phyloP scores from a whole-genome alignment of 1,140 invertebrate genomes.

The Agraylea sexmaculata region DNA sequence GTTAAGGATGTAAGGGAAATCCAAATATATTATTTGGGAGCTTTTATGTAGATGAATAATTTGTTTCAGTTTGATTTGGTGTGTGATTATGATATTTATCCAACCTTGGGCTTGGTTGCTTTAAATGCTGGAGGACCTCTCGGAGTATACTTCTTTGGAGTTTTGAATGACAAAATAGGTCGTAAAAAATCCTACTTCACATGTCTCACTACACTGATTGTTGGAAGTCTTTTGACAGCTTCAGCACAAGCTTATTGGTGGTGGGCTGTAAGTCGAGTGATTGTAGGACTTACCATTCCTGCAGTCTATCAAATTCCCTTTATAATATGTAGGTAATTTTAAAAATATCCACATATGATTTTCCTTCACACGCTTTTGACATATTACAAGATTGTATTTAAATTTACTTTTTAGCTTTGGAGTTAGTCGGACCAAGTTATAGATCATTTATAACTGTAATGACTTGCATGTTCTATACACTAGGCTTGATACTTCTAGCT shows the following conservation, averaged over 20 bases:
- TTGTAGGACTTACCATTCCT: slow-evolving; percentile 79
- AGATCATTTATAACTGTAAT: slow-evolving; percentile 82
- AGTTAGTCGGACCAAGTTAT: slow-evolving; percentile 81
- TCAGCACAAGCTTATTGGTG: slow-evolving; percentile 65
- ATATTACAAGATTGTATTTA: slow-evolving; percentile 6
- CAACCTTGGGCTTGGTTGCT: slow-evolving; percentile 68
- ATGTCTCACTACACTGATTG: slow-evolving; percentile 62
- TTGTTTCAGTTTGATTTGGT: slow-evolving; percentile 70
- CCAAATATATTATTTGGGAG: background rate
- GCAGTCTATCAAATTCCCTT: slow-evolving; percentile 92
- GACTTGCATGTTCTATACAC: slow-evolving; percentile 80
- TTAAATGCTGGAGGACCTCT: slow-evolving; percentile 74
- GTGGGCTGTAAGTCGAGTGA: slow-evolving; percentile 63
- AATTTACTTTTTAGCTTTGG: slow-evolving; percentile 55
- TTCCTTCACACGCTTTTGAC: slow-evolving; percentile 4
- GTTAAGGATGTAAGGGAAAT: slow-evolving; percentile 61
- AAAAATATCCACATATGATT: background rate
- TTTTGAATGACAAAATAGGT: slow-evolving; percentile 73
- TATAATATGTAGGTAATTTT: slow-evolving; percentile 68
- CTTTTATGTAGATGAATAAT: slow-evolving; percentile 8
- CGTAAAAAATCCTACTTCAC: slow-evolving; percentile 70
- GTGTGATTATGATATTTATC: slow-evolving; percentile 72
- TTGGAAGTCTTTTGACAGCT: slow-evolving; percentile 66
- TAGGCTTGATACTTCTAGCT: slow-evolving; percentile 70
- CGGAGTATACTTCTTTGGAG: slow-evolving; percentile 74